A percentile compares a stretch with the other conserved stretches of the same genome.
phyloP scores from a whole-genome alignment of 2,797 vertebrate species.

The Tragelaphus eurycerus region DNA sequence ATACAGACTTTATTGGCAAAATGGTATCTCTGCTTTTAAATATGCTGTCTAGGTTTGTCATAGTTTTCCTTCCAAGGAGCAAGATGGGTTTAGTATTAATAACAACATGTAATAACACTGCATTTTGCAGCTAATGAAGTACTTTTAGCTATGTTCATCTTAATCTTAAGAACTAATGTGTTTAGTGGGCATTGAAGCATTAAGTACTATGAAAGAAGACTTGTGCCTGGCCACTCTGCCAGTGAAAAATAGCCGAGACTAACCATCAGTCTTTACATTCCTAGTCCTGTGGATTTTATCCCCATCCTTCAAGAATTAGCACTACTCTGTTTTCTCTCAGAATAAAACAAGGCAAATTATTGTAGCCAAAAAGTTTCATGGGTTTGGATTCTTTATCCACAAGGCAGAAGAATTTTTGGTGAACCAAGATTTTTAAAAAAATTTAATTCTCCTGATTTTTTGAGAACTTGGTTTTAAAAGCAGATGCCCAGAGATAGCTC shows the following conservation, averaged over 20 bases:
- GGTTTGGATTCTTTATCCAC: constrained; percentile 27
- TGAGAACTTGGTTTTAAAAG: constrained; percentile 16
- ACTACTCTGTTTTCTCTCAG: background rate
- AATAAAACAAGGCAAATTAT: background rate
- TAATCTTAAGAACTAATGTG: background rate
- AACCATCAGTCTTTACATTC: background rate
- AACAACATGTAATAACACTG: background rate
- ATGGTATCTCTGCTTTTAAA: background rate
- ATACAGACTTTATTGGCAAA: background rate
- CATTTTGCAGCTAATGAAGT: background rate
- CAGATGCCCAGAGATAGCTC: background rate
- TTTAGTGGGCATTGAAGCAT: background rate
- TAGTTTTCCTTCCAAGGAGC: background rate
- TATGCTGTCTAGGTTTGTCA: background rate
- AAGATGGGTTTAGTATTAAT: background rate
- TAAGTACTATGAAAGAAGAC: background rate
- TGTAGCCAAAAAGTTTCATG: background rate
- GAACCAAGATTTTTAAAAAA: background rate
- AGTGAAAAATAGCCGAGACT: background rate
- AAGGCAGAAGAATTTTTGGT: background rate
- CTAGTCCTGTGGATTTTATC: background rate
- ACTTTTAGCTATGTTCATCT: background rate
- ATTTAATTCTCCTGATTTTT: background rate
- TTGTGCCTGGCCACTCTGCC: background rate
- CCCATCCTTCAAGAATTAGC: background rate